Percentiles rank a stretch among this genome's conserved stretches.
Conservation (phyloP, 2,888 invertebrate genomes). For the Brachylomia viminalis region DNA sequence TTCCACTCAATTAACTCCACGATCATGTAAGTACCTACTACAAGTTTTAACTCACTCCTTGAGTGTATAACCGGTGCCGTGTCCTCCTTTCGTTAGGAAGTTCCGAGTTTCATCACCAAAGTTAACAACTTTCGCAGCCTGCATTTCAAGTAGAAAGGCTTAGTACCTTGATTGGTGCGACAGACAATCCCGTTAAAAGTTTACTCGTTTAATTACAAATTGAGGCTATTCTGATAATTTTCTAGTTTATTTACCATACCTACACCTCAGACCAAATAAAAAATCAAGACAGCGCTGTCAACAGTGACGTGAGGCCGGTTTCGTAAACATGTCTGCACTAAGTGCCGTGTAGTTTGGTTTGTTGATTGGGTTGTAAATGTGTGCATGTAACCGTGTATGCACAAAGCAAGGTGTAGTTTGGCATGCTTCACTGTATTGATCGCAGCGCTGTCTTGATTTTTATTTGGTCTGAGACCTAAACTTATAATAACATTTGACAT, state of each 20-base stretch:
- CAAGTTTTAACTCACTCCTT: slow-evolving; percentile 22
- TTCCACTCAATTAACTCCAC: background rate
- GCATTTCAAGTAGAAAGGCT: slow-evolving; percentile 63
- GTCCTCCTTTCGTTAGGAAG: slow-evolving; percentile 64
- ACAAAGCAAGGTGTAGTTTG: too few relatives aligned
- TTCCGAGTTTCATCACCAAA: slow-evolving; percentile 46
- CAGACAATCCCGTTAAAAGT: slow-evolving; percentile 22
- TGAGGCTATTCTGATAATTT: background rate
- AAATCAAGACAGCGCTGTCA: too few relatives aligned
- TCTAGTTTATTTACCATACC: background rate
- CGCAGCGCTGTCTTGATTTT: too few relatives aligned
- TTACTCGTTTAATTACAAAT: slow-evolving; percentile 21
- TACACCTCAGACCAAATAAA: background rate
- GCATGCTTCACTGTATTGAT: too few relatives aligned
- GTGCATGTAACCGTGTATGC: too few relatives aligned
- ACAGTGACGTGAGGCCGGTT: too few relatives aligned
- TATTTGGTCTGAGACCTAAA: too few relatives aligned
- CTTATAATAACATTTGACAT: too few relatives aligned
- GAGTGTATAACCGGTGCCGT: slow-evolving; percentile 33
- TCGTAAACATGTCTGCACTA: too few relatives aligned
- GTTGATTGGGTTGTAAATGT: too few relatives aligned
- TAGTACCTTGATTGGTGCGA: slow-evolving; percentile 45
- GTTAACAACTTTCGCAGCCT: slow-evolving; percentile 56
- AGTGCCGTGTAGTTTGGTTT: too few relatives aligned
- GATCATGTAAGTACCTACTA: background rate